Conservation (phyloP, 2,113 vertebrate genomes). For the Lampris incognitus region DNA sequence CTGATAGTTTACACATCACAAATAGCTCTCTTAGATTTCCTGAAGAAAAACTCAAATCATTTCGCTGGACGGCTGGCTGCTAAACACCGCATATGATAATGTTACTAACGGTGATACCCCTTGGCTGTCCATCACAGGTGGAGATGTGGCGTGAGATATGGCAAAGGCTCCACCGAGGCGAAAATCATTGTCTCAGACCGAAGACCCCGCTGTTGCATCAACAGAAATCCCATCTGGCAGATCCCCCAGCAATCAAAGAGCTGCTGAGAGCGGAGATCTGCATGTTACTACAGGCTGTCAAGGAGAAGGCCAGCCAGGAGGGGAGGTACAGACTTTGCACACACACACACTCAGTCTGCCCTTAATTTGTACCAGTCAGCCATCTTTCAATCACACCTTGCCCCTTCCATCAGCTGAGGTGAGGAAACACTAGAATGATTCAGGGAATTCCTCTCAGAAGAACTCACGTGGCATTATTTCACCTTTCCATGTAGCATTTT, state of each 20-base stretch:
- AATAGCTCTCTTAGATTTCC: no score
- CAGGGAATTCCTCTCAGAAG: no score
- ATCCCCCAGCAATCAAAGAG: conserved; percentile 85
- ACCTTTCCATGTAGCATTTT: no score
- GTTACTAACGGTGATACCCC: not conserved
- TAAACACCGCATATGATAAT: no score
- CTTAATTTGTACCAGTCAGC: no score
- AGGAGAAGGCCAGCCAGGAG: conserved; percentile 57
- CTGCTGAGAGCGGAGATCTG: conserved; percentile 87
- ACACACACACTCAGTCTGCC: not conserved
- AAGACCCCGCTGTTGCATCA: conserved; percentile 24
- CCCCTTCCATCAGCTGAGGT: no score
- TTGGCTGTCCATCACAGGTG: conserved; percentile 71
- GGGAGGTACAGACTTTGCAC: conserved; percentile 67
- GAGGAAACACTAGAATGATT: no score
- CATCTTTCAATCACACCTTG: no score
- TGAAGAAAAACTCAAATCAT: no score
- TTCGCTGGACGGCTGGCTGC: no score
- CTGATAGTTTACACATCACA: no score
- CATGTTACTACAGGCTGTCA: conserved; percentile 82
- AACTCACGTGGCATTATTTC: no score
- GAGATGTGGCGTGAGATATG: conserved; percentile 80
- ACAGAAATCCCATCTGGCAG: conserved; percentile 74
- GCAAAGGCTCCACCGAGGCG: conserved; percentile 51
- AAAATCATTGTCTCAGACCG: conserved; percentile 14